phyloP scores from a whole-genome alignment of 2,113 vertebrate genomes.

The Cervus canadensis region DNA sequence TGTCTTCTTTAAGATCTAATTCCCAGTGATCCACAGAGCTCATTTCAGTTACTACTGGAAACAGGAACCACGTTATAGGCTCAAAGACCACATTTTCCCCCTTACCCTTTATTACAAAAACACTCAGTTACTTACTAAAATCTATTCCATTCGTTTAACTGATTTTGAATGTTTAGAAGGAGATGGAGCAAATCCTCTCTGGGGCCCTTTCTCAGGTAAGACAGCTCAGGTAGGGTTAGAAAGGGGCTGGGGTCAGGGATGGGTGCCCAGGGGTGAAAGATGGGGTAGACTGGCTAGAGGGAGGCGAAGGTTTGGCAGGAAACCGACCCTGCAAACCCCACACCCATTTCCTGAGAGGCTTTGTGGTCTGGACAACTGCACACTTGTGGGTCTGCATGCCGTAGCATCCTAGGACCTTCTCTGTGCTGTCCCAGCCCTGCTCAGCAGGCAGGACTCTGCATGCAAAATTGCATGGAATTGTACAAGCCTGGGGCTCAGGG shows the following conservation, averaged over 20 bases:
- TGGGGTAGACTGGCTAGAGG: not conserved
- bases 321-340: not conserved
- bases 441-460: not conserved
- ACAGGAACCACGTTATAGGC: not conserved
- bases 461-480: not conserved
- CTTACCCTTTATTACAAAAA: not conserved
- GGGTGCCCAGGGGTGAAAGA: not conserved
- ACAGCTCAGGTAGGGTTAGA: not conserved
- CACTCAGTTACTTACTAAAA: not conserved
- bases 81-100: not conserved
- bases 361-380: not conserved
- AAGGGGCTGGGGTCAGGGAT: not conserved
- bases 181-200: not conserved
- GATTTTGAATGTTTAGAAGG: not conserved
- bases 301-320: not conserved
- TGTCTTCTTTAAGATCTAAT: not conserved
- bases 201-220: not conserved
- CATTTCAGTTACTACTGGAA: not conserved
- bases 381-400: not conserved
- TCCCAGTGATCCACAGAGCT: not conserved
- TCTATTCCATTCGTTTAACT: not conserved
- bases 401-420: not conserved
- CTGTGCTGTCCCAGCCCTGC: not conserved
- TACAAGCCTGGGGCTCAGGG: not conserved
- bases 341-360: not conserved